Percentiles rank a stretch among this genome's conserved stretches.
Conservation (phyloP, 2,113 vertebrate species). For the Motacilla tschutschensis region DNA sequence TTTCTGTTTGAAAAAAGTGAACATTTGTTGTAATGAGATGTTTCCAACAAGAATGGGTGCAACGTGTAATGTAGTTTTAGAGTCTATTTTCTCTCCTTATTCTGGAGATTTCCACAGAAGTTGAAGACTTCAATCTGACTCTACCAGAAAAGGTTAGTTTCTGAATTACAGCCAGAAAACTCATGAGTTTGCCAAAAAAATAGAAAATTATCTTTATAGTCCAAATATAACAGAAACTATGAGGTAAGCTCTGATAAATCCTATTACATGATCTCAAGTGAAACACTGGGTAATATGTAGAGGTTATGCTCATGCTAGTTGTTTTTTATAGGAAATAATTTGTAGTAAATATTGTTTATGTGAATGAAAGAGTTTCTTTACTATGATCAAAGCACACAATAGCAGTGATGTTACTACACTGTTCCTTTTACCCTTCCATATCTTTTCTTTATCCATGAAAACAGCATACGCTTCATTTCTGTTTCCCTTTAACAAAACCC, state of each 20-base stretch:
- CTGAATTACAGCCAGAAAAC: conserved; percentile 34
- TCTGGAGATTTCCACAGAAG: conserved; percentile 7
- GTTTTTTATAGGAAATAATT: background rate
- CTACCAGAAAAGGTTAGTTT: conserved; percentile 7
- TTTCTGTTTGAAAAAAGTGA: background rate
- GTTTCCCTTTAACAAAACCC: conserved; percentile 45
- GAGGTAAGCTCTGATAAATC: conserved; percentile 41
- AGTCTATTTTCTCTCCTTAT: background rate
- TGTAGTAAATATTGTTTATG: background rate
- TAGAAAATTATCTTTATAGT: conserved; percentile 23
- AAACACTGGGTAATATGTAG: background rate
- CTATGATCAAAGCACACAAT: background rate
- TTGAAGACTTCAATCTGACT: conserved; percentile 25
- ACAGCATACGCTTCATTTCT: background rate
- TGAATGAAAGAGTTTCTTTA: background rate
- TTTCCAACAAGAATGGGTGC: background rate
- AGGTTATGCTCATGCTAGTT: background rate
- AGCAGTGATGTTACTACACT: background rate
- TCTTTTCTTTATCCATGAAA: conserved; percentile 17
- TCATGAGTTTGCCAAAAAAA: conserved; percentile 23
- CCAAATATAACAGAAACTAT: conserved; percentile 47
- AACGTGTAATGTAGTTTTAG: background rate
- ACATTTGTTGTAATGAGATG: background rate
- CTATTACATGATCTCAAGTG: background rate
- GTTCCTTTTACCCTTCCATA: background rate